Percentiles rank a stretch among this genome's conserved stretches.
Conservation (phyloP, 2,888 invertebrate genomes). For the Trissonchulus latispiculum region DNA sequence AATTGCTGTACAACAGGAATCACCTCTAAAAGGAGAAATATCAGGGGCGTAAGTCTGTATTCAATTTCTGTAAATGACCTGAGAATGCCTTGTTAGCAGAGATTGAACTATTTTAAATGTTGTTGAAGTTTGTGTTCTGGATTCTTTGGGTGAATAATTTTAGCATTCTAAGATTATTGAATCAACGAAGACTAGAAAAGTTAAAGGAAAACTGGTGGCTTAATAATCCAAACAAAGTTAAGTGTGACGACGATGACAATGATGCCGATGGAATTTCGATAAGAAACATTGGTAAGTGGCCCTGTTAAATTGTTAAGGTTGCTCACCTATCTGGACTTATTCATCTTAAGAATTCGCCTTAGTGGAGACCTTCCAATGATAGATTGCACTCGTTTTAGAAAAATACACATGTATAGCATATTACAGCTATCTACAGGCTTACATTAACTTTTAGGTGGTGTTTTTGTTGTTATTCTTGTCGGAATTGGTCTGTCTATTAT, state of each 20-base stretch:
- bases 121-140: too few species aligned
- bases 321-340: too few species aligned
- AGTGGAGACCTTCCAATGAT: too few species aligned
- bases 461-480: slow-evolving; percentile 8
- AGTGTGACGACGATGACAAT: slow-evolving; percentile 70
- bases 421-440: too few species aligned
- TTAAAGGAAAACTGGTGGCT: slow-evolving; percentile 96
- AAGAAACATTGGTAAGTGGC: slow-evolving; percentile 69
- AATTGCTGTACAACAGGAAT: slow-evolving; percentile 89
- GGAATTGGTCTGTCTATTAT: slow-evolving; percentile 39
- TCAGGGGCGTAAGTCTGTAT: slow-evolving; percentile 80
- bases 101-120: too few species aligned
- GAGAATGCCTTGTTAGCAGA: too few species aligned
- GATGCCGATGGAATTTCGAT: slow-evolving; percentile 95
- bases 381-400: too few species aligned
- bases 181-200: slow-evolving; percentile 79
- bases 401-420: too few species aligned
- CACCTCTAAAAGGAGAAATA: slow-evolving; percentile 81
- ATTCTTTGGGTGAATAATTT: too few species aligned
- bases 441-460: slow-evolving; percentile 47
- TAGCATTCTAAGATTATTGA: slow-evolving; percentile 82
- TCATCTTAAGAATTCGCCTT: too few species aligned
- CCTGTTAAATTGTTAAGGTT: too few species aligned
- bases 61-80: too few species aligned
- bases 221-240: slow-evolving; percentile 63